These are phyloP conservation scores for Apoda limacodes DNA, from an alignment of 2,888 invertebrate species.

Conservation along the genomic window DNA sequence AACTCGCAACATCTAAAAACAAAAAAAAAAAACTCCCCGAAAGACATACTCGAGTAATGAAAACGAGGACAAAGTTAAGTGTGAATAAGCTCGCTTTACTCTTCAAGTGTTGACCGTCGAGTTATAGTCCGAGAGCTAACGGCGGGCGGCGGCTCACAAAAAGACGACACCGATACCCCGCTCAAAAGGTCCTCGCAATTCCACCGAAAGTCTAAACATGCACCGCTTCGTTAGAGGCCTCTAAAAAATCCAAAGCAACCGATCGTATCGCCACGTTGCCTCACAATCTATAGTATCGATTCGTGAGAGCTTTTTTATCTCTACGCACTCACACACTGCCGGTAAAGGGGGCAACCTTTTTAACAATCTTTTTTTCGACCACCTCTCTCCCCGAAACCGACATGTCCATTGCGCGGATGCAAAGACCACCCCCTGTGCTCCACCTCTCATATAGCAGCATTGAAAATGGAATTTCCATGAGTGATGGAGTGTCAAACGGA, in stretches of 20 bases:
- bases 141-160: conserved; percentile 32
- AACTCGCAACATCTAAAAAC: too few relatives aligned
- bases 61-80: conserved; percentile 48
- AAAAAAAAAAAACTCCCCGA: too few relatives aligned
- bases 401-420: conserved; percentile 67
- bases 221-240: conserved; percentile 36
- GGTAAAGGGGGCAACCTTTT: conserved; percentile 62
- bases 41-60: background rate
- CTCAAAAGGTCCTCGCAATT: conserved; percentile 47
- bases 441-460: conserved; percentile 61
- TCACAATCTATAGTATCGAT: conserved; percentile 70
- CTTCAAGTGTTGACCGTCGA: conserved; percentile 47
- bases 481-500: conserved; percentile 70
- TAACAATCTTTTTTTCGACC: conserved; percentile 69
- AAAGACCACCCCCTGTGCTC: conserved; percentile 58
- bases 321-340: conserved; percentile 64
- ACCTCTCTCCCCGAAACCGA: conserved; percentile 62
- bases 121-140: too few relatives aligned
- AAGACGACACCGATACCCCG: conserved; percentile 27
- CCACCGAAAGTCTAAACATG: conserved; percentile 51
- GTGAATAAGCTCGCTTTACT: conserved; percentile 51
- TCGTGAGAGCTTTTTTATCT: conserved; percentile 65
- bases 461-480: conserved; percentile 71
- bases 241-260: too few relatives aligned
- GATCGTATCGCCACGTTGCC: conserved; percentile 65